These are phyloP conservation scores for Aquatica leii DNA, from an alignment of 2,888 invertebrate species.

Conservation along the genomic window DNA sequence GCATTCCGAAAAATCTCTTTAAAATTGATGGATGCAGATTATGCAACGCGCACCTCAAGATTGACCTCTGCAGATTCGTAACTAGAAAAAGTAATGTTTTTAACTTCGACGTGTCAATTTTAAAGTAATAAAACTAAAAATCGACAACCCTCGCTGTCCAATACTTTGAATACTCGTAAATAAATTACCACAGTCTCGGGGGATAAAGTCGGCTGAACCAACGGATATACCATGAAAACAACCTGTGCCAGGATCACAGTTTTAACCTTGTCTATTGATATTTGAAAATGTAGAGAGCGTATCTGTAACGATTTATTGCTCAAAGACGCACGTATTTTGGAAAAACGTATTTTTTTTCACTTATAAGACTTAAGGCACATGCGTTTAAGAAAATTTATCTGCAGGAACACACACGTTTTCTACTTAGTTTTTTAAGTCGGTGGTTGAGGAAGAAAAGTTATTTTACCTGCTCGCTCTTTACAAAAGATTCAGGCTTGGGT, in stretches of 20 bases:
- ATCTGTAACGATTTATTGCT: too few species aligned
- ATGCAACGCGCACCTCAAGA: too few species aligned
- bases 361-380: too few species aligned
- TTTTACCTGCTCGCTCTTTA: slow-evolving; percentile 18
- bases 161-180: slow-evolving; percentile 34
- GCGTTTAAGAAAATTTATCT: too few species aligned
- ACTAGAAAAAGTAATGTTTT: too few species aligned
- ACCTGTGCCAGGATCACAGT: slow-evolving; percentile 31
- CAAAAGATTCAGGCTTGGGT: slow-evolving; percentile 19
- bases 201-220: slow-evolving; percentile 20
- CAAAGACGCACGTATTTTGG: too few species aligned
- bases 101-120: too few species aligned
- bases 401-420: too few species aligned
- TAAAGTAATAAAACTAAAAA: slow-evolving; percentile 16
- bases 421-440: not conserved
- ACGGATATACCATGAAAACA: slow-evolving; percentile 29
- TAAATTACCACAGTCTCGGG: slow-evolving; percentile 31
- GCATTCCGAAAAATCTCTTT: too few species aligned
- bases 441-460: slow-evolving; percentile 16
- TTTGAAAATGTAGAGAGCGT: slow-evolving; percentile 1
- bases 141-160: slow-evolving; percentile 19
- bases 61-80: too few species aligned
- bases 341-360: too few species aligned
- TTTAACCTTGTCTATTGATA: slow-evolving; percentile 22
- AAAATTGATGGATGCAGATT: too few species aligned